Percentiles rank a stretch among this genome's conserved stretches.
Conservation (phyloP, 2,113 vertebrate genomes). For the Syngnathus scovelli region DNA sequence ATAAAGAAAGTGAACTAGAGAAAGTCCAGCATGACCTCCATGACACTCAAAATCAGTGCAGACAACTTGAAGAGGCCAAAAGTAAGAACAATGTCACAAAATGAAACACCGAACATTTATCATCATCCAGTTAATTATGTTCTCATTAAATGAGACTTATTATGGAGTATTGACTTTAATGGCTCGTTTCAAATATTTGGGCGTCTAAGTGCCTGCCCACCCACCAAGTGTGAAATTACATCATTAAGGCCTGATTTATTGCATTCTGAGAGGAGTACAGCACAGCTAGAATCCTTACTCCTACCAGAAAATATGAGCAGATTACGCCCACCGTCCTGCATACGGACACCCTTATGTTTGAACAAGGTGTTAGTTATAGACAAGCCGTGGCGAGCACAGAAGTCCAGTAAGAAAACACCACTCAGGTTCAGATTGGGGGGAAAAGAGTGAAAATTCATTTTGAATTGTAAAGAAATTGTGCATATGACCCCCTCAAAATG, state of each 20-base stretch:
- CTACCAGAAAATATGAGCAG: no score
- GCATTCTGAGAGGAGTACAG: background rate
- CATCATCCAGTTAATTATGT: background rate
- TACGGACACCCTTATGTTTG: no score
- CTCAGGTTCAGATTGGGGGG: no score
- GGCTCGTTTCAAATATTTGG: background rate
- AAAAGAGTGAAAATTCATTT: background rate
- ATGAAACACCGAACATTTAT: background rate
- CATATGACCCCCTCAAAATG: background rate
- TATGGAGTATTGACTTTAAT: background rate
- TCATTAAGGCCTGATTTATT: background rate
- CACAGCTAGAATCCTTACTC: no score
- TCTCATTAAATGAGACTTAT: background rate
- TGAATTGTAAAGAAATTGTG: background rate
- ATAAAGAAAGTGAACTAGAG: slow-evolving; percentile 73
- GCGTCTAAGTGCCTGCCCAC: background rate
- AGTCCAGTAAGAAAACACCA: no score
- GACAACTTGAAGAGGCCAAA: slow-evolving; percentile 72
- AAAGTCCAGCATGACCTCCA: slow-evolving; percentile 69
- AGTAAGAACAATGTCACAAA: slow-evolving; percentile 67
- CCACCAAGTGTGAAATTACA: background rate
- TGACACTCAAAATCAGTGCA: slow-evolving; percentile 68
- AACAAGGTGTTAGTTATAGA: no score
- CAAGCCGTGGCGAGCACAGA: no score
- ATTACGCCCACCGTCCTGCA: no score